Evolutionary conservation across 2,888 invertebrate species (phyloP), one percentile per base, ranked within the genome.

Genomic region (Nomada ferruginata): DNA sequence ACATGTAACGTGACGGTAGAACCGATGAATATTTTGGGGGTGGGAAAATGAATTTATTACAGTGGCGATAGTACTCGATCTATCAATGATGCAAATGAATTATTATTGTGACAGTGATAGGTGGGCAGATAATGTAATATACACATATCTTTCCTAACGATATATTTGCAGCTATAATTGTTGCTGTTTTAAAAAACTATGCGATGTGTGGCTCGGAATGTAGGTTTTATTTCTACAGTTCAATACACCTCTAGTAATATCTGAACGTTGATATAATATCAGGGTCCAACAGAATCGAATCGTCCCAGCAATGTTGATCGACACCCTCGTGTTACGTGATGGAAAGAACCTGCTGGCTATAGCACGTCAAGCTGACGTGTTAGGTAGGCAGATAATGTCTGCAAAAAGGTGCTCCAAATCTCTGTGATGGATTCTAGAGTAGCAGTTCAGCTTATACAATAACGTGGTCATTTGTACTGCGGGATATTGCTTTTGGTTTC

Each of bases 271-370:
- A 23, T 55, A n/a, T 53, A 64, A 72, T 47, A 61, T 61, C 36
- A n/a, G 52, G 20, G 29, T 47, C 53, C 66, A 15, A 13, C 26
- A 61, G 42, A 50, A 9, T 13, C 23, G 55, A 63, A 71, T 71
- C 61, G 65, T 15, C 55, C 71, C 65, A 79, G 70, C 76, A 61
- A 71, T 55, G 65, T 71, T 71, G 68, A 63, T 26, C 29, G 66
- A 69, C 66, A 71, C 61, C 42, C 61, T 55, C 44, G 63, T 57
- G 71, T 13, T 26, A 60, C n/a, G 52, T 60, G 15, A 26, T 69
- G 71, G 75, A 75, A 76, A 76, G 66, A 73, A 78, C 63, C 64
- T 65, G 44, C 66, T 75, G 74, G 20, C 65, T 82, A 78, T 85
- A 85, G 64, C 60, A 63, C 47, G 44, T 66, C 77, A 59, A 47